Evolutionary conservation across 2,113 vertebrate genomes (phyloP), one percentile per base, ranked within the genome.

Genomic region (Prochilodus magdalenae): DNA sequence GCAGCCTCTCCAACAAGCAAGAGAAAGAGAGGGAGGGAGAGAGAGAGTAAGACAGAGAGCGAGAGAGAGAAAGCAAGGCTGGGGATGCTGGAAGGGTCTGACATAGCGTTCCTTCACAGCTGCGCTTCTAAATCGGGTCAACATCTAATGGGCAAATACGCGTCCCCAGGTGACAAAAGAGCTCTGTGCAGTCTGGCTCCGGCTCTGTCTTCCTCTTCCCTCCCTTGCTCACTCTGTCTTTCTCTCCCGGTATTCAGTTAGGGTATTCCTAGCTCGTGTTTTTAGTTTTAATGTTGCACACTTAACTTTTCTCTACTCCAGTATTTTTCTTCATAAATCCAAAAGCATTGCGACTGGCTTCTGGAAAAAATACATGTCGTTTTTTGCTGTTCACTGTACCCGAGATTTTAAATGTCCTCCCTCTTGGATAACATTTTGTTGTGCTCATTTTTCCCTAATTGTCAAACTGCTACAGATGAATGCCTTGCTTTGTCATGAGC

Each of bases 51-150:
- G 36, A 57, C 40, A 65, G 62, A 66, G 47, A 36, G 60, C 44
- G 73, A 70, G 78, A 55, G 65, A 65, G 24, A 53, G 55, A 33
- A 29, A 71, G 73, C 55, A 33, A 20, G 24, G 33, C 51, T 67
- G 79, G 73, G 83, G 73, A 77, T 47, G 76, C 82, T 84, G 66
- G 73, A 79, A 85, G 74, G 75, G 59, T 83, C 83, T 86, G 84
- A 88, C 81, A 83, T 77, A 77, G 72, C 63, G 53, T 83, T 84
- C 80, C 79, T 85, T 82, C 87, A 89, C 89, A 90, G 86, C 87
- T 89, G 86, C 69, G 65, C 69, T 88, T 84, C 72, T 86, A 86
- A 90, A 89, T 88, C 89, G 75, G 89, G 86, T 90, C 89, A 90
- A 87, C 81, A 84, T 87, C 82, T 87, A 89, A 84, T 89, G 86